Base-by-base conservation (phyloP, 1,140 invertebrate genomes). In the Drosophila pruinosa region DNA sequence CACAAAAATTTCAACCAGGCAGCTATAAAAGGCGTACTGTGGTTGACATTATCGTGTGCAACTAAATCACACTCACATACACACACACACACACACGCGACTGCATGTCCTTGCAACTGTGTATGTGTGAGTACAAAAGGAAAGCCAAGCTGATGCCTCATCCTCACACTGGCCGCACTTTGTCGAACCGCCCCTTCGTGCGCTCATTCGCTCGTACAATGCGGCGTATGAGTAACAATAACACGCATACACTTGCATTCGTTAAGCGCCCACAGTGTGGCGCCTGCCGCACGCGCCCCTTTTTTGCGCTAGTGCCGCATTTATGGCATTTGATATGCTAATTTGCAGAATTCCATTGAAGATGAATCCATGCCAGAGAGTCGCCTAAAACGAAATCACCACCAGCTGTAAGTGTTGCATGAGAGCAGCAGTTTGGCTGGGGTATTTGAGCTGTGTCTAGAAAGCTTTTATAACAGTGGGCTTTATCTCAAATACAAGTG, bases 271-370 rank as follows among this genome's bases (percentile, higher is more conserved):
- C 28, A 31, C 28, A 31, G 8, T 31, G 28, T n/a, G 21, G 31
- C 17, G 47, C 41, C 22, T 6, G 34, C 43, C 28, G 15, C 41
- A 67, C 36, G 43, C 45, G 24, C 50, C 50, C 14, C 53, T 15
- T n/a, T n/a, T n/a, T n/a, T 34, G 22, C 38, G 43, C 38, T 41
- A 8, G 48, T 61, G 48, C 45, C 8, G 54, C 82, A 86, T 77
- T 86, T 88, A 86, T 88, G 75, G 74, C 82, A 86, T 86, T 88
- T 88, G 78, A 88, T 88, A 88, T 88, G 82, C 82, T 88, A 88
- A 88, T 88, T 88, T 88, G 63, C 78, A 88, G 82, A 74, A 72
- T 78, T 88, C 72, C 74, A 61, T 26, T 12, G 31, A 34, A 31
- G 28, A 62, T 72, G 47, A 53, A 56, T 28, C 50, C n/a, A 4